Evolutionary conservation across 2,888 invertebrate species (phyloP), one percentile per base, ranked within the genome.

Genomic region (Acronicta alni): DNA sequence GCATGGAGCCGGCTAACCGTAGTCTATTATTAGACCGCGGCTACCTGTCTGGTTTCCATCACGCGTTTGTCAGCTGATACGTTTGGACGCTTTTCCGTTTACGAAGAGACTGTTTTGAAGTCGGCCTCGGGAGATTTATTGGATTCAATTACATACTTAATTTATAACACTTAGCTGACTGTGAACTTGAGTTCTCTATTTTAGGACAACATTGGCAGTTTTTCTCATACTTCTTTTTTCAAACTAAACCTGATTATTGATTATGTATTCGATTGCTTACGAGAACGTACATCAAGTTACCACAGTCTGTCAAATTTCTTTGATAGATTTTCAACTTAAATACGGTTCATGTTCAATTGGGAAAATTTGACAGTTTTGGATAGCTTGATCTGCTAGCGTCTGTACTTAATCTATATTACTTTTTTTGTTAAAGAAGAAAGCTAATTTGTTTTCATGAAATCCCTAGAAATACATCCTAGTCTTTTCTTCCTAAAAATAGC

Each of bases 31-130:
- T 84, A 84, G 78, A 60, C 32, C 51, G 32, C 70, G 26, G 49
- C 66, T 80, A 84, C 81, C 85, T 83, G 79, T 74, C 80, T 81
- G 80, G 75, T 76, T 83, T 65, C 68, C 72, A 79, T 83, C 83
- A 79, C 53, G 53, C 48, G 66, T 51, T 32, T 69, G 69, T 69
- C 68, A 68, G 64, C 45, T 55, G 62, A 66, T 51, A 57, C 32
- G 48, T 54, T 55, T 45, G 56, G 75, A 71, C 62, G 41, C 45
- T 57, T 56, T 60, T 26, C 57, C 48, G 39, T 53, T 30, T 18
- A 42, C 16, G 18, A 16, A n/a, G 41, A 48, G 38, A 48, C 17
- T 12, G 46, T 47, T 52, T 38, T 42, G 43, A 51, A 48, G 46
- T 37, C 26, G 14, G 56, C 14, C 42, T 15, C 17, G 32, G 45